These are phyloP conservation scores for Poliocrania exsul DNA, from an alignment of 2,797 vertebrate genomes.

Conservation along the genomic window DNA sequence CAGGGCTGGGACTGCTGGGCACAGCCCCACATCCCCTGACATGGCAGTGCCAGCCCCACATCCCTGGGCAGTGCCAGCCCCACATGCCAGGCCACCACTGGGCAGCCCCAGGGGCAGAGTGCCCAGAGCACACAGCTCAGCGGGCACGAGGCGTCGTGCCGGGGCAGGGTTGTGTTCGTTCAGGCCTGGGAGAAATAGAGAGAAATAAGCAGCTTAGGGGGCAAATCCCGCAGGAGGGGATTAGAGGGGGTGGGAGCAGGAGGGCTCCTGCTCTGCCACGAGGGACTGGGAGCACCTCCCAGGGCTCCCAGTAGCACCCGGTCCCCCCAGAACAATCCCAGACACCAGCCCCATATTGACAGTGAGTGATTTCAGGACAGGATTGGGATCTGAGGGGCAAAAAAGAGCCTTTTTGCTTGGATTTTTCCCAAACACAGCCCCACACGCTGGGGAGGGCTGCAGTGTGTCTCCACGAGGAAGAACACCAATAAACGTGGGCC, in stretches of 20 bases:
- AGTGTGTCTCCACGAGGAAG: fast-evolving
- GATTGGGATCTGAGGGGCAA: fast-evolving
- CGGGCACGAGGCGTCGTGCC: fast-evolving
- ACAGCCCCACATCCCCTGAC: fast-evolving
- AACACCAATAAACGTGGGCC: neutral
- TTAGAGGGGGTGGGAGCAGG: neutral
- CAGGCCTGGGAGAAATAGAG: slow-evolving; percentile 51
- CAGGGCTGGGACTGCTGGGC: fast-evolving
- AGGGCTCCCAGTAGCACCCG: neutral
- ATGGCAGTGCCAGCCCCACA: neutral
- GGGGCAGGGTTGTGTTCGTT: neutral
- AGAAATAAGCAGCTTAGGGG: slow-evolving; percentile 68
- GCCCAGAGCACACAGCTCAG: neutral
- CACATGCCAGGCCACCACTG: fast-evolving
- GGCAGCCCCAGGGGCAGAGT: neutral
- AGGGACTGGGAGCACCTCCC: neutral
- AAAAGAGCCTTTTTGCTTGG: neutral
- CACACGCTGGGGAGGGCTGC: fast-evolving
- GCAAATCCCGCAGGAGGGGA: neutral
- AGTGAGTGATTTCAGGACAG: neutral
- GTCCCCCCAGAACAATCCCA: neutral
- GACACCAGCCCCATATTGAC: neutral
- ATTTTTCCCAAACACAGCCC: neutral
- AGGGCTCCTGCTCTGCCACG: neutral
- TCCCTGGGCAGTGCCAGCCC: neutral